Evolutionary conservation across 2,888 invertebrate genomes (phyloP), one percentile per base, ranked within the genome.

Genomic region (Lepidocyrtoides sp.): DNA sequence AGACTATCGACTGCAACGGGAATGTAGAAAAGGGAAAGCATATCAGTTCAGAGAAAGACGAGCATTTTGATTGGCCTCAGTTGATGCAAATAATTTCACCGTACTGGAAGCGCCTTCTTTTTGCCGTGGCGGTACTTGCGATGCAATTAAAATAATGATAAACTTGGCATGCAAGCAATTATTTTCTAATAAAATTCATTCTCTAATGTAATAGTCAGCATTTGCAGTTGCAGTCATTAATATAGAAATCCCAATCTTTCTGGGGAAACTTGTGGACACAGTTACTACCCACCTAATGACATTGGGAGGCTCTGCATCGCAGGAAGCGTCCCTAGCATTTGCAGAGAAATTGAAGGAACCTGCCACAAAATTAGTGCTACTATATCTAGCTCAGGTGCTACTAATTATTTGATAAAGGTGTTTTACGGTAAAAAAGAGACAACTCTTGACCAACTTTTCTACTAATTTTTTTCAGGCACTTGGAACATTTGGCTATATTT

Each of bases 401-500:
- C n/a, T n/a, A n/a, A n/a, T n/a, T n/a, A n/a, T n/a, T n/a, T n/a
- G n/a, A n/a, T n/a, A n/a, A n/a, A n/a, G n/a, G n/a, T n/a, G n/a
- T n/a, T n/a, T n/a, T n/a, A n/a, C n/a, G n/a, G n/a, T n/a, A n/a
- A n/a, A n/a, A n/a, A n/a, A n/a, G n/a, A n/a, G n/a, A n/a, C n/a
- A n/a, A n/a, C n/a, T n/a, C n/a, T n/a, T n/a, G n/a, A n/a, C n/a
- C n/a, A n/a, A n/a, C n/a, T n/a, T n/a, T n/a, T n/a, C n/a, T n/a
- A n/a, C n/a, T n/a, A n/a, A n/a, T n/a, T n/a, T n/a, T n/a, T n/a
- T n/a, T n/a, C n/a, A 98, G 98, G 97, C 98, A 14, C 95, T 97
- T 23, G 97, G 98, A 95, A 99, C 99, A 77, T 98, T 98, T 95
- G 95, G 97, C 82, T 99, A 99, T 95, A 99, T 99, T 94, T 97